A percentile compares a stretch with the other conserved stretches of the same genome.
Conservation (phyloP, 2,888 invertebrate genomes). For the Agonopterix alstromeriana region DNA sequence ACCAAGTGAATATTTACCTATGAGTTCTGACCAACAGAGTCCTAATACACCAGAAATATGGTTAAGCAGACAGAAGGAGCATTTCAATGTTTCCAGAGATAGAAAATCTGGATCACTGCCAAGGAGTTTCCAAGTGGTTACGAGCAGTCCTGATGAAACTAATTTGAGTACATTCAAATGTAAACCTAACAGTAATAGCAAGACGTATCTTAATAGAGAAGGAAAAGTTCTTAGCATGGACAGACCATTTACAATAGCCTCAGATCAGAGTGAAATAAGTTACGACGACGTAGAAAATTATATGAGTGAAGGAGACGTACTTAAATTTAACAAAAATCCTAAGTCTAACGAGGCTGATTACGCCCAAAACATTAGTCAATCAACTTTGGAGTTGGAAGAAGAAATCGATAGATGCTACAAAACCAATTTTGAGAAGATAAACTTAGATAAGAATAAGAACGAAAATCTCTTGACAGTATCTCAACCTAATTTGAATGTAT, state of each 20-base stretch:
- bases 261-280: conserved; percentile 82
- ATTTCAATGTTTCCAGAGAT: conserved; percentile 79
- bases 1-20: conserved; percentile 56
- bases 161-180: conserved; percentile 57
- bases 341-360: conserved; percentile 49
- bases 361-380: conserved; percentile 60
- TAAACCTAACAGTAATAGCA: conserved; percentile 61
- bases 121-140: conserved; percentile 83
- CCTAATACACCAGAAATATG: conserved; percentile 83
- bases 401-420: conserved; percentile 72
- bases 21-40: conserved; percentile 61
- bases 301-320: conserved; percentile 60
- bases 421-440: conserved; percentile 58
- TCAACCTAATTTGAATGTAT: conserved; percentile 67
- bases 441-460: conserved; percentile 53
- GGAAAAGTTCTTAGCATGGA: conserved; percentile 79
- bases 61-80: conserved; percentile 83
- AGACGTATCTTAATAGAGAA: conserved; percentile 76
- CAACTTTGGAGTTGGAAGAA: conserved; percentile 67
- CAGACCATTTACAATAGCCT: conserved; percentile 83
- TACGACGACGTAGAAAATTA: conserved; percentile 81
- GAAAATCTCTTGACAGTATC: conserved; percentile 46
- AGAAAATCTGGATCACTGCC: conserved; percentile 87
- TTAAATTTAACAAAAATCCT: conserved; percentile 57
- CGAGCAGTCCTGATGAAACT: conserved; percentile 69